A percentile compares a stretch with the other conserved stretches of the same genome.
Evolutionary conservation across 2,113 vertebrate genomes (phyloP).

Genomic region (Ivindomyrus marchei): DNA sequence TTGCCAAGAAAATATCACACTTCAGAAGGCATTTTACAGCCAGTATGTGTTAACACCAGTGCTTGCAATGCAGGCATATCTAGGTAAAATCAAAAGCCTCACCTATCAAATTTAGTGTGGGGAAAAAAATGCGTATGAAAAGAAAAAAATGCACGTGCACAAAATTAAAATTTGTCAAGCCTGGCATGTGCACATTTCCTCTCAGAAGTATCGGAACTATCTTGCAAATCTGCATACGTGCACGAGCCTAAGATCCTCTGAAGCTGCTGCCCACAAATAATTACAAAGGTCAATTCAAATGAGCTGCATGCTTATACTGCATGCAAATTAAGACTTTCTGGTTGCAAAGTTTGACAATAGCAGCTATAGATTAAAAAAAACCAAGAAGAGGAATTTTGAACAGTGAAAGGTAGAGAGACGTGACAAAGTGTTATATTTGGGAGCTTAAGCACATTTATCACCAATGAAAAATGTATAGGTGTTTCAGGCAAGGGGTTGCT

Average conservation of each 20-base stretch:
- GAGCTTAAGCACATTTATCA: neutral
- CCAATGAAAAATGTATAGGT: neutral
- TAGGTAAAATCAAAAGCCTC: no score
- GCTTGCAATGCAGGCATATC: no score
- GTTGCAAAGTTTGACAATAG: neutral
- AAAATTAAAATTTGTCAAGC: no score
- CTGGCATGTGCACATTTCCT: neutral
- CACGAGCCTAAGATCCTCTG: neutral
- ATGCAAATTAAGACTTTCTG: neutral
- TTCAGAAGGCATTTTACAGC: no score
- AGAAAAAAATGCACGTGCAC: no score
- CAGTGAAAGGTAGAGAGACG: neutral
- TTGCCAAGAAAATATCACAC: no score
- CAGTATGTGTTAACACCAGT: no score
- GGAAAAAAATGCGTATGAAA: neutral
- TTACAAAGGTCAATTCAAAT: neutral
- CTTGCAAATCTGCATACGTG: neutral
- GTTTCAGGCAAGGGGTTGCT: neutral
- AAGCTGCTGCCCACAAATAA: neutral
- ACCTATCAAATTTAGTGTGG: neutral
- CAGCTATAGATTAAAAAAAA: neutral
- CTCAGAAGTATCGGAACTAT: neutral
- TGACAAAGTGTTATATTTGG: neutral
- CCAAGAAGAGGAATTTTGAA: neutral
- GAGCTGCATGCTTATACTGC: neutral